Evolutionary conservation across 2,113 vertebrate genomes (phyloP).

Genomic region (Psittacus erithacus): DNA sequence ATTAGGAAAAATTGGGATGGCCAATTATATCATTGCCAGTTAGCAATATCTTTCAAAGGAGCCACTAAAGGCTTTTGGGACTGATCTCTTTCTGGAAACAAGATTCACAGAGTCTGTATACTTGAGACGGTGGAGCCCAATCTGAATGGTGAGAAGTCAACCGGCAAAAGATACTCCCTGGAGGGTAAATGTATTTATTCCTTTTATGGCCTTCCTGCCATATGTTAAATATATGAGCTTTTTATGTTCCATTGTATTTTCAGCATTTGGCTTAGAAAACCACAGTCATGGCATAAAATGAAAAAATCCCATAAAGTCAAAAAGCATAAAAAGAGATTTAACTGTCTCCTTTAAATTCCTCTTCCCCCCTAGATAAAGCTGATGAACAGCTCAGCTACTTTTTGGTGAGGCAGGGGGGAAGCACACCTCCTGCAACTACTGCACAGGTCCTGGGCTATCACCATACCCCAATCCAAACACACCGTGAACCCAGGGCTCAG

Average conservation of each 20-base stretch:
- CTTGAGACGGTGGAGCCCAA: fast-evolving
- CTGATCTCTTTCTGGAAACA: neutral
- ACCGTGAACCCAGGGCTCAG: neutral
- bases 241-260: slow-evolving; percentile 45
- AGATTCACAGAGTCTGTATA: neutral
- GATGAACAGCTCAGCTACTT: neutral
- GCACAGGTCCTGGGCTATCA: neutral
- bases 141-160: neutral
- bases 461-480: neutral
- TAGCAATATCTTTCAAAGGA: neutral
- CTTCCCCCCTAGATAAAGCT: slow-evolving; percentile 4
- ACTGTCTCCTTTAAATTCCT: slow-evolving; percentile 23
- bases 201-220: neutral
- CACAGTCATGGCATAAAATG: neutral
- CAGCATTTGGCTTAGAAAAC: slow-evolving; percentile 23
- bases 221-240: slow-evolving; percentile 54
- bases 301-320: slow-evolving; percentile 29
- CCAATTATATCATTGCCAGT: neutral
- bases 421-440: neutral
- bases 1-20: neutral
- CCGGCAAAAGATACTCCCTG: neutral
- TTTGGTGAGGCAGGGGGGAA: neutral
- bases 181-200: slow-evolving; percentile 38
- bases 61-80: neutral
- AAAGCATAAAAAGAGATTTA: slow-evolving; percentile 41